Evolutionary conservation across 2,888 invertebrate species (phyloP).

Genomic region (Patella depressa): DNA sequence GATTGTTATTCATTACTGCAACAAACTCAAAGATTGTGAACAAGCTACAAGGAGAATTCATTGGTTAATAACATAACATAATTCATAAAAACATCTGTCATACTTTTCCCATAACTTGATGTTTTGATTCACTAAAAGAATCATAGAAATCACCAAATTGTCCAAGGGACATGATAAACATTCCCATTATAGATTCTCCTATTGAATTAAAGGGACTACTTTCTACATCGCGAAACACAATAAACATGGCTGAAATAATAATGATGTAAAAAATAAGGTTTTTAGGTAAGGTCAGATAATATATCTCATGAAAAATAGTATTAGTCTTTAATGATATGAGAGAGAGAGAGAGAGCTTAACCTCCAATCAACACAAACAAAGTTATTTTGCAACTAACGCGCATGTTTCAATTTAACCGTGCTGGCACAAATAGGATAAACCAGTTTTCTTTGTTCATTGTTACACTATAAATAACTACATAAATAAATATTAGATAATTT

Average conservation of each 20-base stretch:
- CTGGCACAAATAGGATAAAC: no score
- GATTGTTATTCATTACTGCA: neutral
- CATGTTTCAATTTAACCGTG: neutral
- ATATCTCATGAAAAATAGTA: neutral
- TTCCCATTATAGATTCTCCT: conserved; percentile 94
- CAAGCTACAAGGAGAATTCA: neutral
- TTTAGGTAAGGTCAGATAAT: neutral
- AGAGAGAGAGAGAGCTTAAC: neutral
- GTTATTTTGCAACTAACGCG: no score
- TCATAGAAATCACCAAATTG: conserved; percentile 96
- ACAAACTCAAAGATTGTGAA: conserved; percentile 7
- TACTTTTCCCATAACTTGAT: conserved; percentile 85
- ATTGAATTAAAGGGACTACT: conserved; percentile 76
- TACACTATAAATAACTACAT: no score
- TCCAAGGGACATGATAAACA: conserved; percentile 98
- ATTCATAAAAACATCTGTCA: conserved; percentile 21
- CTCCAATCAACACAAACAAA: no score
- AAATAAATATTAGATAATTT: no score
- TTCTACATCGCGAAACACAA: conserved; percentile 67
- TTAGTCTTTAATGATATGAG: conserved; percentile 10
- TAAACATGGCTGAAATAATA: conserved; percentile 69
- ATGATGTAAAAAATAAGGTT: neutral
- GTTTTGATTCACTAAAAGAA: conserved; percentile 89
- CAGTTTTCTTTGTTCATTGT: no score
- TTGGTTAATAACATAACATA: neutral